phyloP scores from a whole-genome alignment of 2,113 vertebrate species.

The Leptocoma aspasia region DNA sequence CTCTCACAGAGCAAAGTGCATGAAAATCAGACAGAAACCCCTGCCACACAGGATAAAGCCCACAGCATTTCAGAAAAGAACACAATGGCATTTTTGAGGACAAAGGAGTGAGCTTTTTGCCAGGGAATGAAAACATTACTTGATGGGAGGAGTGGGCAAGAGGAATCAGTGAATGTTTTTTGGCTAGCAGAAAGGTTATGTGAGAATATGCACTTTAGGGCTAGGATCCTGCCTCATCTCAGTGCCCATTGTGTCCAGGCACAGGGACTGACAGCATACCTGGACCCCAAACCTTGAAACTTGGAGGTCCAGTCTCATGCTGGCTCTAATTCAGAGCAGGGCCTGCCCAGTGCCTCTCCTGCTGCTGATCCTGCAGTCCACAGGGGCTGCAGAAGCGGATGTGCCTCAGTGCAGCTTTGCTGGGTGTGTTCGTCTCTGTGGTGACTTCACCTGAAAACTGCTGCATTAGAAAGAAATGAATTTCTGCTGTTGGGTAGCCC shows the following conservation, averaged over 20 bases:
- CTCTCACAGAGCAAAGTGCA: not conserved
- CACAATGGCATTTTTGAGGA: not conserved
- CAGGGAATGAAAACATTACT: not conserved
- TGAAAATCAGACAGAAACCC: not conserved
- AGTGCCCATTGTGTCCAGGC: not conserved
- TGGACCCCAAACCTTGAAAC: not conserved
- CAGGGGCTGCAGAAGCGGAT: not conserved
- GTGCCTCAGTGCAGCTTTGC: not conserved
- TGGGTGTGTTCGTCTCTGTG: not conserved
- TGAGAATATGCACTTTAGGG: not conserved
- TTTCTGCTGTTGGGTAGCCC: not conserved
- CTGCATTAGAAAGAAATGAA: not conserved
- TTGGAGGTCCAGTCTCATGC: not conserved
- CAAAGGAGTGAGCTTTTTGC: not conserved
- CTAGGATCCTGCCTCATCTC: not conserved
- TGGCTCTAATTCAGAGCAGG: not conserved
- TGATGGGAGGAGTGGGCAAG: not conserved
- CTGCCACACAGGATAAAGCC: not conserved
- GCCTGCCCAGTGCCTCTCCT: not conserved
- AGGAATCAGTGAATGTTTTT: not conserved
- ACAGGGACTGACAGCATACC: not conserved
- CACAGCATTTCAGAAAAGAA: not conserved
- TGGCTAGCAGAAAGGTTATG: not conserved
- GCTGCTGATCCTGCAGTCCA: accelerated
- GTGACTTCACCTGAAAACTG: not conserved